Evolutionary conservation across 2,888 invertebrate genomes (phyloP).

Genomic region (Drosophila macrothrix): DNA sequence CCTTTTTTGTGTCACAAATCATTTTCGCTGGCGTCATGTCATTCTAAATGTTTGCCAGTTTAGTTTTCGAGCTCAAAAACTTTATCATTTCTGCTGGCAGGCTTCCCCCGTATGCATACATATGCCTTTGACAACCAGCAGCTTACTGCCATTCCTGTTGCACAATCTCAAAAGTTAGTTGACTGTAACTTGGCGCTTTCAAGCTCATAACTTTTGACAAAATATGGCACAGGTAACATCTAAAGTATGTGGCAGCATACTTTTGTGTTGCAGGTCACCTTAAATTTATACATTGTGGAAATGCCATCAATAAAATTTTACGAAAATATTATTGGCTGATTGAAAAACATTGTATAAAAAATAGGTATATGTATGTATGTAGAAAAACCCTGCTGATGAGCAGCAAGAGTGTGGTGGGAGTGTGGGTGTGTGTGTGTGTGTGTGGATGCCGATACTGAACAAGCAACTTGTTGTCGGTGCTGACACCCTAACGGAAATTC

Average conservation of each 20-base stretch:
- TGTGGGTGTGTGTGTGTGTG: slow-evolving; percentile 20
- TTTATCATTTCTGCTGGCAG: not conserved
- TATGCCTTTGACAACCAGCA: not conserved
- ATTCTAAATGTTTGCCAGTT: not conserved
- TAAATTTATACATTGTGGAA: not conserved
- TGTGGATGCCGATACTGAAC: slow-evolving; percentile 30
- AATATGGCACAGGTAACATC: not conserved
- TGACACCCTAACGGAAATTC: slow-evolving; percentile 35
- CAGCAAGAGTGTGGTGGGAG: not conserved
- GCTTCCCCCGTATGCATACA: not conserved
- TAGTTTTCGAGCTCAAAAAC: not conserved
- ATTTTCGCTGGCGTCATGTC: not conserved
- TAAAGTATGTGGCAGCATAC: not conserved
- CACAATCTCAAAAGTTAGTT: not conserved
- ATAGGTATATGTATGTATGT: no score
- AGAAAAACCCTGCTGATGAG: slow-evolving; percentile 28
- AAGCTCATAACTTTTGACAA: not conserved
- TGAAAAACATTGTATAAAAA: not conserved
- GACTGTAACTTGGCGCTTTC: not conserved
- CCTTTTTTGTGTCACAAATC: not conserved
- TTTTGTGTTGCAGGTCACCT: not conserved
- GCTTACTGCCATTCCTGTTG: not conserved
- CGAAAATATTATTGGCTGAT: not conserved
- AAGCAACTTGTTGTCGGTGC: slow-evolving; percentile 66
- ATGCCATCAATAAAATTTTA: not conserved